phyloP scores from a whole-genome alignment of 2,797 vertebrate species.

The Phylloscopus collybita region DNA sequence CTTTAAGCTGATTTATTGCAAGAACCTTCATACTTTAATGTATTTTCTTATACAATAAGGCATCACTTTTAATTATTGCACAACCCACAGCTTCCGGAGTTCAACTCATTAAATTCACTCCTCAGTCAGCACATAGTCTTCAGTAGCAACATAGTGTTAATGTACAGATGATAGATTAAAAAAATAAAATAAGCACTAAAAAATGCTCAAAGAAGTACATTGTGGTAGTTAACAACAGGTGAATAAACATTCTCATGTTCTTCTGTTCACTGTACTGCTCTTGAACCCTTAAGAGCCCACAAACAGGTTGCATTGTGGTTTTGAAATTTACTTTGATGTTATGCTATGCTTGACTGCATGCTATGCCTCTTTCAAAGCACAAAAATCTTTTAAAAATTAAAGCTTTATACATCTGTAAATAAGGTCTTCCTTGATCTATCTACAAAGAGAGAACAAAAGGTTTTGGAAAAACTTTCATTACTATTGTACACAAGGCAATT shows the following conservation, averaged over 20 bases:
- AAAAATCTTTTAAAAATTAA: neutral
- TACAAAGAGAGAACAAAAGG: neutral
- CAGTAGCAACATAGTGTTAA: neutral
- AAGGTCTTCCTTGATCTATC: neutral
- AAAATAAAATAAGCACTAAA: neutral
- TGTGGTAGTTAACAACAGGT: neutral
- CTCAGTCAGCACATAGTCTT: neutral
- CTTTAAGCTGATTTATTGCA: slow-evolving; percentile 19
- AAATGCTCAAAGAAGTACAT: neutral
- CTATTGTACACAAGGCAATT: neutral
- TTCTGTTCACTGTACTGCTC: neutral
- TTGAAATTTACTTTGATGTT: neutral
- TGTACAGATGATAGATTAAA: neutral
- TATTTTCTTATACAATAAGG: neutral
- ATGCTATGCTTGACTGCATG: neutral
- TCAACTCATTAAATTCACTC: neutral
- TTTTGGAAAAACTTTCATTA: neutral
- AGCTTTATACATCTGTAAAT: neutral
- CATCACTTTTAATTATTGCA: neutral
- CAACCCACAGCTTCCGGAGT: neutral
- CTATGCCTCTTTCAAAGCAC: neutral
- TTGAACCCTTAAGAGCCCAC: neutral
- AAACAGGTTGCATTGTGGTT: neutral
- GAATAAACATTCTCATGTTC: neutral
- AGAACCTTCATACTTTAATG: neutral